Conservation (phyloP, 2,888 invertebrate species). For the Scrobipalpa costella region DNA sequence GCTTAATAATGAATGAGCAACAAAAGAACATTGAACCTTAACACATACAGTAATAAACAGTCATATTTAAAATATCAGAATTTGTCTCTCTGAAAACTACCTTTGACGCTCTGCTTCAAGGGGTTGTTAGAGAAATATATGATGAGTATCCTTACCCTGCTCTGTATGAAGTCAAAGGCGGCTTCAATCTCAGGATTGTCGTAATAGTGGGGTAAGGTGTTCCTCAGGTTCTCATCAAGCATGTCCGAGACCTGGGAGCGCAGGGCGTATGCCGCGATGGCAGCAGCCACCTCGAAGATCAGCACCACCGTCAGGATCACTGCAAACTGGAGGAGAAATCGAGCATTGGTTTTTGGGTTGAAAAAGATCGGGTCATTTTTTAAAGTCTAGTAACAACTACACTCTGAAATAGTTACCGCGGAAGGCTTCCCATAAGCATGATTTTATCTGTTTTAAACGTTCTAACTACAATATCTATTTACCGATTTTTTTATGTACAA, state of each 20-base stretch:
- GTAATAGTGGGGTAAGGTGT: slow-evolving; percentile 82
- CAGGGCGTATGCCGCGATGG: slow-evolving; percentile 89
- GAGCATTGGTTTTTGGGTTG: too few species aligned
- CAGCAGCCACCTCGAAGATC: slow-evolving; percentile 89
- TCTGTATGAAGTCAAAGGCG: slow-evolving; percentile 90
- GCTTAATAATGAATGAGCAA: too few species aligned
- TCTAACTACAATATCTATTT: too few species aligned
- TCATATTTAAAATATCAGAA: too few species aligned
- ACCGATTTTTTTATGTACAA: too few species aligned
- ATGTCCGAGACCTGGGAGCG: slow-evolving; percentile 81
- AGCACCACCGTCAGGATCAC: slow-evolving; percentile 88
- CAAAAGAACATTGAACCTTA: too few species aligned
- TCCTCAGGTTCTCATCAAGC: slow-evolving; percentile 81
- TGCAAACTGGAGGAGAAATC: slow-evolving; percentile 84
- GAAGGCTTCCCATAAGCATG: too few species aligned
- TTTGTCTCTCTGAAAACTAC: background rate
- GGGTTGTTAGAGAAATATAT: background rate
- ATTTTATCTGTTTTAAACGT: too few species aligned
- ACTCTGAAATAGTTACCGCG: too few species aligned
- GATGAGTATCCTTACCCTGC: slow-evolving; percentile 78
- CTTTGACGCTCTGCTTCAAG: background rate
- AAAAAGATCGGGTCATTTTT: too few species aligned
- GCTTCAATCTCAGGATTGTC: slow-evolving; percentile 79
- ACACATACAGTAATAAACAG: too few species aligned
- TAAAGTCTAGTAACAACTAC: too few species aligned